Base-by-base conservation (phyloP, 2,888 invertebrate species). In the Athetis lepigone region DNA sequence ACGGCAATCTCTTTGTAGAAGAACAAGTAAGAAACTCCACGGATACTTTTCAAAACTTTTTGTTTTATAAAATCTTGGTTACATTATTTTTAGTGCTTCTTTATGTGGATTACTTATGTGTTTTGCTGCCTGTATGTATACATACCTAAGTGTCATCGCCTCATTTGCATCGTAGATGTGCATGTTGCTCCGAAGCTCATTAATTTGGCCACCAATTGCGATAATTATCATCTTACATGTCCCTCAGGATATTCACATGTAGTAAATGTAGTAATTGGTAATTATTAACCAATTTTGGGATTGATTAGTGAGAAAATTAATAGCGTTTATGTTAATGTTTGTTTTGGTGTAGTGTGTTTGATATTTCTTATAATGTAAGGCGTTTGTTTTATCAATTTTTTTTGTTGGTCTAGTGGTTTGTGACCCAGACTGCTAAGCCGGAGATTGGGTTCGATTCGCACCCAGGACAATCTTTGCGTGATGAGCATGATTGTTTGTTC, bases 201-300 rank as follows among this genome's bases (percentile, higher is more conserved):
- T 70, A 68, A 63, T 55, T 63, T 49, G 43, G 18, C 62, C 36
- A 23, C 39, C 63, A 68, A 50, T 70, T 62, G 63, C 36, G 49
- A 70, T 55, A 68, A 70, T 70, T 50, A 68, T 55, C 37, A 29
- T 66, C 59, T 58, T 45, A 37, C 33, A 29, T 23, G 29, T 45
- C 65, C 55, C 60, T 8, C 19, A 56, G 33, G 46, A 51, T 37
- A 29, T 13, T 36, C 23, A 25, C 7, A 18, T 18, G 11, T 6
- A 6, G 4, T 25, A 19, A 19, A 9, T 63, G 36, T 39, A 18
- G 16, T 52, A 37, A 52, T 47, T 69, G 40, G 36, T 69, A 47
- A 69, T 69, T 67, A 51, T 42, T 40, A 23, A 42, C 16, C 61
- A 29, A 52, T 42, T 61, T 46, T 69, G 16, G 27, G 25, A 6